Base-by-base conservation (phyloP, 2,888 invertebrate species). In the Volucella bombylans region DNA sequence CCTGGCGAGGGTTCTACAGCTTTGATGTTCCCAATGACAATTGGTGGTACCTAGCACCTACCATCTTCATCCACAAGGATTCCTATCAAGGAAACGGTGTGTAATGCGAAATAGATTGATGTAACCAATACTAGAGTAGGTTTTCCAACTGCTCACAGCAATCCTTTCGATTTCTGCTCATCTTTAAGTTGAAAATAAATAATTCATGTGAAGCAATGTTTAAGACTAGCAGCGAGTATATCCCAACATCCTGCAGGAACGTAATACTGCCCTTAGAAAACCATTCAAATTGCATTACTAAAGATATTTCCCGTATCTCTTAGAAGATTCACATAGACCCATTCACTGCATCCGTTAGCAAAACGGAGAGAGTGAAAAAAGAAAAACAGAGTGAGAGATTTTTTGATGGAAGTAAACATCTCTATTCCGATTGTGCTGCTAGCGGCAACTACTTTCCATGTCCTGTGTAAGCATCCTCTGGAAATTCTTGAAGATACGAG, bases 61-160 rank as follows among this genome's bases (percentile, higher is more conserved):
- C 2, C 31, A 31, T 31, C 31, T 31, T 31, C 31, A 4, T 6
- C 31, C 31, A 31, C 31, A 31, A 6, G 31, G 31, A 31, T 31
- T 1, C 31, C 6, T 0, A 6, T 55, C 55, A 39, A 23, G 61
- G 41, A 43, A 43, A 61, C 23, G 18, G 15, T 54, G 9, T 69
- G 69, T 79, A 79, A 79, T 79, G 72, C 45, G 77, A 77, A 82
- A 61, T 77, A 77, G 77, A 82, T 82, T 82, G 82, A 77, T 82
- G 65, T 64, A 45, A 74, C 74, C 62, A 68, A 57, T 71, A 77
- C 68, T 54, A 8, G 54, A 14, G 15, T n/a, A 54, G 61, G 43
- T 18, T 23, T n/a, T 55, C 31, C 10, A 10, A 52, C 31, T 55
- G 23, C n/a, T 41, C 18, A 31, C n/a, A 41, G 54, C 59, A 72